Evolutionary conservation across 2,888 invertebrate genomes (phyloP).

Genomic region (Xestia ashworthii): DNA sequence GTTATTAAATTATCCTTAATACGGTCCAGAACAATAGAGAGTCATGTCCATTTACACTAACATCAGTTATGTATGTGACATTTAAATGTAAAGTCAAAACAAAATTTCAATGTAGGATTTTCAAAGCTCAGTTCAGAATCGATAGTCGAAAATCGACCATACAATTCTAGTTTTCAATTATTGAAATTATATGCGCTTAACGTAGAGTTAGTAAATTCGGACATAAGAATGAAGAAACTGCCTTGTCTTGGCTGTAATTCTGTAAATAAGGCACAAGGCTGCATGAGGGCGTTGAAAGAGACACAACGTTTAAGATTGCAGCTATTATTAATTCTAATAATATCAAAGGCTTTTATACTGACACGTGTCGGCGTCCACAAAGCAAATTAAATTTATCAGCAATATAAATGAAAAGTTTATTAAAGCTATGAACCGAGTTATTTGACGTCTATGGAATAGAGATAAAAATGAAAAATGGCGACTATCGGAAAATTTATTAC

Average conservation of each 20-base stretch:
- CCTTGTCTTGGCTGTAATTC: not conserved
- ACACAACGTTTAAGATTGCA: not conserved
- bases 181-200: not conserved
- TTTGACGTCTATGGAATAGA: constrained; percentile 34
- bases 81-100: not conserved
- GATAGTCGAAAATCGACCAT: not conserved
- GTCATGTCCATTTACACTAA: not conserved
- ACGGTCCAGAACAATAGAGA: not conserved
- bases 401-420: constrained; percentile 34
- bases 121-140: not conserved
- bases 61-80: not conserved
- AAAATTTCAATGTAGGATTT: not conserved
- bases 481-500: constrained; percentile 45
- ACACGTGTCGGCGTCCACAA: constrained; percentile 5
- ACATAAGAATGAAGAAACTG: not conserved
- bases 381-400: constrained; percentile 24
- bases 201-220: not conserved
- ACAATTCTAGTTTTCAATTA: not conserved
- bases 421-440: constrained; percentile 11
- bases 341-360: constrained; percentile 8
- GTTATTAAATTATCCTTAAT: not conserved
- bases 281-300: not conserved
- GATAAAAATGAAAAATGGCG: constrained; percentile 43
- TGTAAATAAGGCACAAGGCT: not conserved
- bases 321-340: constrained; percentile 9